Percentiles rank a stretch among this genome's conserved stretches.
Evolutionary conservation across 2,888 invertebrate genomes (phyloP).

Genomic region (Amphipyra tragopoginis): DNA sequence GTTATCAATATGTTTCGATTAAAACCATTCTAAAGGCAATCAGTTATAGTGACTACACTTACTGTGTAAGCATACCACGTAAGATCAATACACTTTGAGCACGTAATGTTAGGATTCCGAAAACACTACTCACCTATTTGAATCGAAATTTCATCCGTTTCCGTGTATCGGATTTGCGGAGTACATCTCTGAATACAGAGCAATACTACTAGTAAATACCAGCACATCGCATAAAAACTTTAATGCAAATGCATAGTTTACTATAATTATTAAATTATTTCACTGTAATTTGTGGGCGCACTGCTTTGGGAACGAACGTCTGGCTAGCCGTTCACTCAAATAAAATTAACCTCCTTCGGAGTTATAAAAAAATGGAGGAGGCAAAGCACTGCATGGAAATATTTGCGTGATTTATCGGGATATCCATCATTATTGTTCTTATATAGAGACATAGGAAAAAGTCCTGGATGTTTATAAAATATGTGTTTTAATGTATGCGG

Average conservation of each 20-base stretch:
- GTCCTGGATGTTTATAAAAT: background rate
- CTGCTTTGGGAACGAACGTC: slow-evolving; percentile 61
- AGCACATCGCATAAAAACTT: slow-evolving; percentile 60
- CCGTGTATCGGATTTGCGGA: slow-evolving; percentile 65
- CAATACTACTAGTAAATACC: slow-evolving; percentile 59
- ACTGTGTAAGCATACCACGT: no score
- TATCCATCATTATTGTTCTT: no score
- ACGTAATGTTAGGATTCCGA: background rate
- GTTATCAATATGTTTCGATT: no score
- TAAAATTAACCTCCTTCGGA: slow-evolving; percentile 63
- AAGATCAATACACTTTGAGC: no score
- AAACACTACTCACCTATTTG: slow-evolving; percentile 75
- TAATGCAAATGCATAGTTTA: slow-evolving; percentile 41
- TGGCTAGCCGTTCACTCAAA: slow-evolving; percentile 66
- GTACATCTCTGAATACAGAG: slow-evolving; percentile 60
- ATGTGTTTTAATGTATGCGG: background rate
- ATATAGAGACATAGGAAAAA: no score
- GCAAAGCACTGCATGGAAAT: slow-evolving; percentile 20
- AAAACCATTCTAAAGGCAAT: background rate
- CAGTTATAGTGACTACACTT: background rate
- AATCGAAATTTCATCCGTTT: slow-evolving; percentile 67
- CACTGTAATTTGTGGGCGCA: slow-evolving; percentile 55
- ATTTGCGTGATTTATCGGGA: background rate
- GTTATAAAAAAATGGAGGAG: slow-evolving; percentile 56
- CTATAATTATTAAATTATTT: slow-evolving; percentile 31